Conservation (phyloP, 2,888 invertebrate species). For the Endomychus coccineus region DNA sequence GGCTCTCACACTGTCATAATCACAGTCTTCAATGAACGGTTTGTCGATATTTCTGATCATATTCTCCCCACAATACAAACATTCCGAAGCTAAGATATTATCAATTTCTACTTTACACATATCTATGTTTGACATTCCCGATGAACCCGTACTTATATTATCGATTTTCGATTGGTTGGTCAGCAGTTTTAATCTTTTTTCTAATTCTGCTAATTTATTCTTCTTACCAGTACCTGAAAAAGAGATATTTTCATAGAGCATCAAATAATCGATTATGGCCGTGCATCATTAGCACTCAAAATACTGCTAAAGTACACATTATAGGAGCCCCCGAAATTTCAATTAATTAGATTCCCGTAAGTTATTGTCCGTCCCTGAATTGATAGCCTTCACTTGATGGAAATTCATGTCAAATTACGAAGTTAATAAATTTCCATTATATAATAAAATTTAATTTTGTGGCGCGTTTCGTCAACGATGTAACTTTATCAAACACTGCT, state of each 20-base stretch:
- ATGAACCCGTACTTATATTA: constrained; percentile 46
- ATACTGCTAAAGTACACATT: too few species aligned
- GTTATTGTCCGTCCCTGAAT: too few species aligned
- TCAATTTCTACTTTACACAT: constrained; percentile 76
- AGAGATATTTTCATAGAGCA: not conserved
- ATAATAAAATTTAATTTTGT: too few species aligned
- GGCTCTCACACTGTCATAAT: constrained; percentile 73
- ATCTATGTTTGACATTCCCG: constrained; percentile 52
- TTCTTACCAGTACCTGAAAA: constrained; percentile 50
- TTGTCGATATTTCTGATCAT: constrained; percentile 88
- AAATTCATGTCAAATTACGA: too few species aligned
- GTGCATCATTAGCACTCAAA: too few species aligned
- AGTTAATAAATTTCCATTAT: too few species aligned
- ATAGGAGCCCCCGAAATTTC: too few species aligned
- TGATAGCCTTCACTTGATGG: too few species aligned
- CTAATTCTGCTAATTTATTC: constrained; percentile 56
- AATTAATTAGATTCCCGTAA: too few species aligned
- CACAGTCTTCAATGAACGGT: constrained; percentile 77
- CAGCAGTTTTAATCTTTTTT: constrained; percentile 53
- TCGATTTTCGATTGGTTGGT: constrained; percentile 50
- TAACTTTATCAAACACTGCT: too few species aligned
- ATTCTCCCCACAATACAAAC: constrained; percentile 85
- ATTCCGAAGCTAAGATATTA: constrained; percentile 83
- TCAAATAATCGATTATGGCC: not conserved
- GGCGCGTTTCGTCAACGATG: too few species aligned